phyloP scores from a whole-genome alignment of 2,888 invertebrate species.

The Thyatira batis region DNA sequence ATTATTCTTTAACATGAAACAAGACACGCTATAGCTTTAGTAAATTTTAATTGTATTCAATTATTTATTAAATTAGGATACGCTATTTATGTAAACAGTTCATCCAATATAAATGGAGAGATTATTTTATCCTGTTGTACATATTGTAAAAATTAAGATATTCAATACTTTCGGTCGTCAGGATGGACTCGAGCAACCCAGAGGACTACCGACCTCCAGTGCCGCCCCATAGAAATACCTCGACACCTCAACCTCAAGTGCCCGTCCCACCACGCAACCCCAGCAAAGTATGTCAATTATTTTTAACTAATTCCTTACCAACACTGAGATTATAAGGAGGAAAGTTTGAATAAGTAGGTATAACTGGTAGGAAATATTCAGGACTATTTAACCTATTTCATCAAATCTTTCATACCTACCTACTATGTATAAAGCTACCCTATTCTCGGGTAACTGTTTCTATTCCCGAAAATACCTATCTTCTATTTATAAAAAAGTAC shows the following conservation, averaged over 20 bases:
- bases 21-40: too few relatives aligned
- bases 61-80: too few relatives aligned
- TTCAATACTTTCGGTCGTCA: slow-evolving; percentile 62
- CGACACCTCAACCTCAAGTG: slow-evolving; percentile 67
- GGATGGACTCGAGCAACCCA: slow-evolving; percentile 66
- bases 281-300: slow-evolving; percentile 59
- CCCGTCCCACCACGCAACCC: slow-evolving; percentile 73
- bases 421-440: too few relatives aligned
- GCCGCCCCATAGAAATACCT: slow-evolving; percentile 91
- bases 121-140: slow-evolving; percentile 30
- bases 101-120: background rate
- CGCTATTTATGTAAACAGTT: background rate
- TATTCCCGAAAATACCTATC: background rate
- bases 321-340: too few relatives aligned
- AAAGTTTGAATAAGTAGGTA: too few relatives aligned
- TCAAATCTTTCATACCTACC: too few relatives aligned
- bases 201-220: slow-evolving; percentile 93
- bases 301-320: too few relatives aligned
- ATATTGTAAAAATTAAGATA: slow-evolving; percentile 52
- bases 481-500: background rate
- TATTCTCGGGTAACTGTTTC: too few relatives aligned
- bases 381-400: too few relatives aligned
- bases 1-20: too few relatives aligned
- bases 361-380: too few relatives aligned
- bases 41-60: too few relatives aligned